Evolutionary conservation across 2,888 invertebrate species (phyloP).

Genomic region (Cyaniris semiargus): DNA sequence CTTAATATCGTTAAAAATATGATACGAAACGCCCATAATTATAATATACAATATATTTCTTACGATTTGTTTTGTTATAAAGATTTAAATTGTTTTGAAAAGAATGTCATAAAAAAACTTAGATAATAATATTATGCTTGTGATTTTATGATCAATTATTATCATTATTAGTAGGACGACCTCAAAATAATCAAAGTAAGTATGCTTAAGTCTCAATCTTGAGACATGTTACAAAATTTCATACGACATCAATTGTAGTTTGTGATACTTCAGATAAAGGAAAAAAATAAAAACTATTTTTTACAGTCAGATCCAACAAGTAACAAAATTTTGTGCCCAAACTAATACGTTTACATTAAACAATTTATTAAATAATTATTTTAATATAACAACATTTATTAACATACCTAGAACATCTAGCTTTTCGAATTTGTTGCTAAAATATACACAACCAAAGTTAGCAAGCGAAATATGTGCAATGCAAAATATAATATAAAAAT

Average conservation of each 20-base stretch:
- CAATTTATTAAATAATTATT: background rate
- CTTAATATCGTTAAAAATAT: background rate
- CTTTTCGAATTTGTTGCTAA: background rate
- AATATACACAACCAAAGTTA: conserved; percentile 20
- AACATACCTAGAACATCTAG: background rate
- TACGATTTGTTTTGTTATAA: background rate
- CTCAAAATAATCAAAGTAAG: no score
- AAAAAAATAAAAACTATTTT: background rate
- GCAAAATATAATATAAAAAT: conserved; percentile 4
- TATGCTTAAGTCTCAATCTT: no score
- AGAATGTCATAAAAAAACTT: background rate
- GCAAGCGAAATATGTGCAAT: conserved; percentile 1
- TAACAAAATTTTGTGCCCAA: background rate
- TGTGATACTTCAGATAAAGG: no score
- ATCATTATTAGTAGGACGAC: no score
- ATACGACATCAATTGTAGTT: no score
- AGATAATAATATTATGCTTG: no score
- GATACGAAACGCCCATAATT: background rate
- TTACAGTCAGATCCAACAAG: background rate
- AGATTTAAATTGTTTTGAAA: background rate
- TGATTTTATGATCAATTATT: no score
- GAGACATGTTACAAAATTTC: no score
- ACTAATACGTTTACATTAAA: background rate
- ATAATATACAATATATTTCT: background rate
- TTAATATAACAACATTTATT: background rate